Evolutionary conservation across 2,113 vertebrate species (phyloP).

Genomic region (Osmerus eperlanus): DNA sequence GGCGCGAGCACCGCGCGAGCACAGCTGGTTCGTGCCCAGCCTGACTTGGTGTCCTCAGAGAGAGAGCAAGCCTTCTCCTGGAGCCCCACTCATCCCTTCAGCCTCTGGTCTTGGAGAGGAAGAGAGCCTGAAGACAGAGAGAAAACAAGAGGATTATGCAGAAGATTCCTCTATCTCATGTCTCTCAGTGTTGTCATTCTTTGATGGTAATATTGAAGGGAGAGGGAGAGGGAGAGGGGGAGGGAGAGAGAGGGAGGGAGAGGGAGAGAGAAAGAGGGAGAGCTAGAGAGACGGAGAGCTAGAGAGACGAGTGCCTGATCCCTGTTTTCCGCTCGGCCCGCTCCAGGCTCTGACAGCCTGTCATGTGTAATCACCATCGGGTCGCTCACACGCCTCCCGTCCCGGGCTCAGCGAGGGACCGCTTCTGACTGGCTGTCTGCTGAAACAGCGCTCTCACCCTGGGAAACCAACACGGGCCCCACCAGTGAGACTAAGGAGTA

Average conservation of each 20-base stretch:
- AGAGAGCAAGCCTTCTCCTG: no score
- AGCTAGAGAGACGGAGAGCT: slow-evolving; percentile 40
- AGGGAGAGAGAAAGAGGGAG: slow-evolving; percentile 9
- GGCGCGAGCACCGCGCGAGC: no score
- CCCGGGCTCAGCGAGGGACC: slow-evolving; percentile 36
- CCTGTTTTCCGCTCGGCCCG: slow-evolving; percentile 73
- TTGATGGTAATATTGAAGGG: background rate
- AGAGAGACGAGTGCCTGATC: slow-evolving; percentile 67
- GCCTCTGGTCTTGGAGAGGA: background rate
- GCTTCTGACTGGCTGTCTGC: slow-evolving; percentile 38
- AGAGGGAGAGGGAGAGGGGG: slow-evolving; percentile 37
- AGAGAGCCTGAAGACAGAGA: no score
- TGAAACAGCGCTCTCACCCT: slow-evolving; percentile 57
- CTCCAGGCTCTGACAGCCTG: slow-evolving; percentile 80
- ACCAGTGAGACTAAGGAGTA: background rate
- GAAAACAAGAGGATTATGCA: no score
- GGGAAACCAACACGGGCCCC: slow-evolving; percentile 49
- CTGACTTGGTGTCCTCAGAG: no score
- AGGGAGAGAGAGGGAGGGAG: slow-evolving; percentile 39
- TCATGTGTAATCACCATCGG: slow-evolving; percentile 71
- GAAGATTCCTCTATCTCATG: background rate
- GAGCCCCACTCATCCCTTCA: no score
- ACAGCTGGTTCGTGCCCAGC: no score
- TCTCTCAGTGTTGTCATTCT: background rate
- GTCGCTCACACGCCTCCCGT: slow-evolving; percentile 60